Conservation (phyloP, 2,797 vertebrate genomes). For the Pagetopsis macropterus region DNA sequence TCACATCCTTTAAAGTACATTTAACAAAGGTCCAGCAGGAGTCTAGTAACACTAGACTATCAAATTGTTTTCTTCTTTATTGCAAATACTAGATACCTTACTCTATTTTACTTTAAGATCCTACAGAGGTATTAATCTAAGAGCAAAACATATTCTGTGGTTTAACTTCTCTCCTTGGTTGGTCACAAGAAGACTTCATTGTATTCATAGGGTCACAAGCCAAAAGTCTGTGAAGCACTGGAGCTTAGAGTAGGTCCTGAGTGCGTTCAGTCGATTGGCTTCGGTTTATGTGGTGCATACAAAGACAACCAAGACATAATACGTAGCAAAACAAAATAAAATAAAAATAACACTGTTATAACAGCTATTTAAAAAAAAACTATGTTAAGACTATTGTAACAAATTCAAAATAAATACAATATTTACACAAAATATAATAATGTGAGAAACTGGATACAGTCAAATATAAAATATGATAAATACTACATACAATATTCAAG, state of each 20-base stretch:
- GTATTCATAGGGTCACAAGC: not conserved
- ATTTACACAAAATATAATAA: too few species aligned
- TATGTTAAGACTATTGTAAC: too few species aligned
- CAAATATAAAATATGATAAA: too few species aligned
- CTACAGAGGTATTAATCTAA: not conserved
- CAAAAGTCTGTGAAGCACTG: not conserved
- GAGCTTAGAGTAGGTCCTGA: not conserved
- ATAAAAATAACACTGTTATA: too few species aligned
- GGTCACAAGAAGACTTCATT: not conserved
- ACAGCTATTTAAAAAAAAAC: too few species aligned
- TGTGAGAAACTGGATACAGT: too few species aligned
- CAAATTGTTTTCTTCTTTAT: not conserved
- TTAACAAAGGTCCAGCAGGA: not conserved
- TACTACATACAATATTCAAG: too few species aligned
- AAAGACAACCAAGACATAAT: too few species aligned
- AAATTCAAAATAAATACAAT: too few species aligned
- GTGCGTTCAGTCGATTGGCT: not conserved
- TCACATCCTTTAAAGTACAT: not conserved
- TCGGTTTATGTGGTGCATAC: too few species aligned
- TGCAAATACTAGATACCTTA: not conserved
- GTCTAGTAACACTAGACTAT: not conserved
- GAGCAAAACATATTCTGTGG: not conserved
- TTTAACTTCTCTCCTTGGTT: not conserved
- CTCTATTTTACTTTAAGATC: not conserved
- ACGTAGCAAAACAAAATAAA: too few species aligned